These are phyloP conservation scores for Drosophila prosaltans DNA, from an alignment of 1,140 invertebrate species.

Conservation along the genomic window DNA sequence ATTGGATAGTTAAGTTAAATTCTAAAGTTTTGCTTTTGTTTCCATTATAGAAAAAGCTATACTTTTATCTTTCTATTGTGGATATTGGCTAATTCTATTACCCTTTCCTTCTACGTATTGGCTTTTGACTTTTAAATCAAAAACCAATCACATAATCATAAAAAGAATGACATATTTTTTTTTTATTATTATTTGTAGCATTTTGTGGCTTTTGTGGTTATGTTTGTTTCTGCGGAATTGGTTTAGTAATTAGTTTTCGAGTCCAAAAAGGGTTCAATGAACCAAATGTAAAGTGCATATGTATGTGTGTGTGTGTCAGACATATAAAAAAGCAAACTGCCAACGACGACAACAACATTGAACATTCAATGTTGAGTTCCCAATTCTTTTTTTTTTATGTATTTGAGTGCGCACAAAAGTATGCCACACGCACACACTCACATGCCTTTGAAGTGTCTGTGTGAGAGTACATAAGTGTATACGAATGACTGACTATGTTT, in stretches of 20 bases:
- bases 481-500: slow-evolving; percentile 21
- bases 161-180: slow-evolving; percentile 32
- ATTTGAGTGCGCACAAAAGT: slow-evolving; percentile 55
- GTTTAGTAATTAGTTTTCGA: slow-evolving; percentile 61
- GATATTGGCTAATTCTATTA: not conserved
- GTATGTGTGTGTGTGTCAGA: slow-evolving; percentile 22
- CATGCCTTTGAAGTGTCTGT: slow-evolving; percentile 72
- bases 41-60: not conserved
- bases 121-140: slow-evolving; percentile 11
- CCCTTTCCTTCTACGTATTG: not conserved
- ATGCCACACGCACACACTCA: slow-evolving; percentile 58
- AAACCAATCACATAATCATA: slow-evolving; percentile 17
- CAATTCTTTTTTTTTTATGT: slow-evolving; percentile 34
- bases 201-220: slow-evolving; percentile 53
- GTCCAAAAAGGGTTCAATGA: slow-evolving; percentile 42
- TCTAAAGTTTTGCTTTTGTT: too few relatives aligned
- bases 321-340: slow-evolving; percentile 37
- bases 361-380: slow-evolving; percentile 26
- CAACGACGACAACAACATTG: slow-evolving; percentile 48
- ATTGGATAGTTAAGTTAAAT: too few relatives aligned
- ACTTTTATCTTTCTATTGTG: not conserved
- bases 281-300: slow-evolving; percentile 9
- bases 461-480: slow-evolving; percentile 2
- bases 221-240: slow-evolving; percentile 27
- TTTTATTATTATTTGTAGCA: not conserved